phyloP scores from a whole-genome alignment of 2,797 vertebrate species.

The Paedocypris micromegethes region DNA sequence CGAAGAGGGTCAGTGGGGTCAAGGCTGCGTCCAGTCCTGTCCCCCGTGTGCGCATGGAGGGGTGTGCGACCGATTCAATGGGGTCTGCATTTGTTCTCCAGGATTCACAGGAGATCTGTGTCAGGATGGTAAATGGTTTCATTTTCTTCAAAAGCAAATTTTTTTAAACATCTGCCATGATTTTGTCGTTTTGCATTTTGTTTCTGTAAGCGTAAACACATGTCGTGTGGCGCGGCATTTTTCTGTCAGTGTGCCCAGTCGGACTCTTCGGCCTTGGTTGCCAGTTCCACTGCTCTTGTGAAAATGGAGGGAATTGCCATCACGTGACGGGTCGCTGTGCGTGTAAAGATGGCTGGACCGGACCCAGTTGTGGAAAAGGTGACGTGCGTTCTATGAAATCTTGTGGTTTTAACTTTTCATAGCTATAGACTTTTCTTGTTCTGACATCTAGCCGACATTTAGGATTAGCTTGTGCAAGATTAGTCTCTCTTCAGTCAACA shows the following conservation, averaged over 20 bases:
- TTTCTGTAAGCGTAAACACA: background rate
- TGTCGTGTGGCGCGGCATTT: constrained; percentile 11
- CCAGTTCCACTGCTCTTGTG: constrained; percentile 68
- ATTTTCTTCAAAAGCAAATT: background rate
- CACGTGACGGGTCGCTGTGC: constrained; percentile 65
- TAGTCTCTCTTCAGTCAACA: background rate
- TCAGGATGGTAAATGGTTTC: constrained; percentile 59
- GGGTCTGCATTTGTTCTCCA: constrained; percentile 65
- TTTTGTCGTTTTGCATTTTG: background rate
- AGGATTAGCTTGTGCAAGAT: constrained; percentile 9
- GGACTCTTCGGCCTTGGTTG: constrained; percentile 72
- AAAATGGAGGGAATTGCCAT: constrained; percentile 69
- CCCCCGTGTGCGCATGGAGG: constrained; percentile 62
- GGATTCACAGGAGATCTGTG: constrained; percentile 70
- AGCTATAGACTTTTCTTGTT: background rate
- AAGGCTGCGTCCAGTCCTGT: constrained; percentile 72
- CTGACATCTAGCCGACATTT: constrained; percentile 1
- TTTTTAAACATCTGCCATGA: background rate
- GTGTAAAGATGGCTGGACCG: constrained; percentile 73
- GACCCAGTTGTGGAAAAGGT: constrained; percentile 72
- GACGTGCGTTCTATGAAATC: background rate
- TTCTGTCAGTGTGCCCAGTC: constrained; percentile 59
- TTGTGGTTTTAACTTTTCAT: too few species aligned
- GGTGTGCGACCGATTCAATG: constrained; percentile 61
- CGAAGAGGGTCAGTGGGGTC: constrained; percentile 72